Evolutionary conservation across 2,888 invertebrate species (phyloP).

Genomic region (Tiliacea citrago): DNA sequence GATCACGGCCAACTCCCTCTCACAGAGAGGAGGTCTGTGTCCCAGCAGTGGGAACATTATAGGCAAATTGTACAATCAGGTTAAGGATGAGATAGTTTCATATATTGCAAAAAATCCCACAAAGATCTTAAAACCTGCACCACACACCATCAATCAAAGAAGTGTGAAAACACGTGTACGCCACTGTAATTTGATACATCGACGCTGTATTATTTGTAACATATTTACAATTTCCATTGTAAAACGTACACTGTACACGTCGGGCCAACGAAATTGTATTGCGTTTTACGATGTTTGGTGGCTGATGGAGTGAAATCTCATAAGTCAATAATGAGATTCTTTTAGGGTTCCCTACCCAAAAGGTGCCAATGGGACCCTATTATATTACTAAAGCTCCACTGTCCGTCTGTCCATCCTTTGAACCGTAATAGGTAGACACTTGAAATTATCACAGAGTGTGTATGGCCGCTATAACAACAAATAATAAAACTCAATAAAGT

Average conservation of each 20-base stretch:
- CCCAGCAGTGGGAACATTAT: background rate
- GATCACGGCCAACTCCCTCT: background rate
- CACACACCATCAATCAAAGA: slow-evolving; percentile 50
- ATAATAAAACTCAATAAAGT: too few species aligned
- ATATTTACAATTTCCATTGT: slow-evolving; percentile 61
- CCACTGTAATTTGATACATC: slow-evolving; percentile 64
- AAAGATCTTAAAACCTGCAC: slow-evolving; percentile 15
- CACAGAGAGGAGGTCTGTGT: background rate
- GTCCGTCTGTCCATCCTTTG: too few species aligned
- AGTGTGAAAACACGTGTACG: slow-evolving; percentile 56
- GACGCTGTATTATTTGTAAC: slow-evolving; percentile 55
- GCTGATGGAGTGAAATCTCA: background rate
- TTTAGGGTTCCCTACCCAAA: too few species aligned
- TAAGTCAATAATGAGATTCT: too few species aligned
- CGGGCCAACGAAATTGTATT: slow-evolving; percentile 41
- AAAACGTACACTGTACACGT: slow-evolving; percentile 39
- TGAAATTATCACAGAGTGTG: too few species aligned
- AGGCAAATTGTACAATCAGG: background rate
- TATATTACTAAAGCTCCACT: too few species aligned
- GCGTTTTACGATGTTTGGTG: slow-evolving; percentile 4
- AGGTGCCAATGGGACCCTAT: too few species aligned
- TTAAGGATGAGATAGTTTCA: background rate
- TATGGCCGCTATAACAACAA: too few species aligned
- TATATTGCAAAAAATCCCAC: background rate
- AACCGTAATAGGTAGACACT: too few species aligned